Evolutionary conservation across 2,113 vertebrate genomes (phyloP), one percentile per base, ranked within the genome.

Genomic region (Neogobius melanostomus): DNA sequence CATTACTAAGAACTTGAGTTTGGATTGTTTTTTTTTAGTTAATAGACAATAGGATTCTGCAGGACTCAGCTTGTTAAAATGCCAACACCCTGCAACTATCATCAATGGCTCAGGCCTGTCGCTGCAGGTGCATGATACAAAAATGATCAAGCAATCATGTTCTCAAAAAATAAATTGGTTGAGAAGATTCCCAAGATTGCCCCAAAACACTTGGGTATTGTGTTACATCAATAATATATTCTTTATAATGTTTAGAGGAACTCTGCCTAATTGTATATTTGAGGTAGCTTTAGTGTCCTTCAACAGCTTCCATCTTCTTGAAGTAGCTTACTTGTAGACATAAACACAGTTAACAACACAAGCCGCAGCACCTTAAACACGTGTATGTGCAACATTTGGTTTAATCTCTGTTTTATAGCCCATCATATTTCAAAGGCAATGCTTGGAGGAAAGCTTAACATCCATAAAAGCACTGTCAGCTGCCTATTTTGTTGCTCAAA

Each of bases 401-500:
- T 59, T 59, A 59, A 42, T 59, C 28, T 59, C 28, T 59, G 56
- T 59, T 59, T 59, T 59, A 59, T 36, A 59, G 28, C 56, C 56
- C 56, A 59, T 36, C 11, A 59, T 59, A 59, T 59, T 59, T 59
- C 56, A 42, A 10, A 59, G 14, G 56, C 42, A 59, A 59, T 14
- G 56, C 56, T 59, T 59, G 56, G 56, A 28, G 56, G 12, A 15
- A 59, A 36, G 21, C 21, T 42, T 42, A 59, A 36, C 56, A 59
- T 42, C 17, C 56, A 59, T 15, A 59, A 42, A 36, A 59, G 11
- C 21, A 42, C 11, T 11, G 57, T 66, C 16, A 59, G 56, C 21
- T 59, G 56, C 56, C 28, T 59, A 50, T 8, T 78, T 74, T 80
- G 17, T 21, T 56, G 53, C 10, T 56, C 53, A 56, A 56, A 56